Evolutionary conservation across 37 sponge, comb jelly and placozoan species (phyloP), one percentile per base, ranked within the genome.

Genomic region (Amphimedon queenslandica): DNA sequence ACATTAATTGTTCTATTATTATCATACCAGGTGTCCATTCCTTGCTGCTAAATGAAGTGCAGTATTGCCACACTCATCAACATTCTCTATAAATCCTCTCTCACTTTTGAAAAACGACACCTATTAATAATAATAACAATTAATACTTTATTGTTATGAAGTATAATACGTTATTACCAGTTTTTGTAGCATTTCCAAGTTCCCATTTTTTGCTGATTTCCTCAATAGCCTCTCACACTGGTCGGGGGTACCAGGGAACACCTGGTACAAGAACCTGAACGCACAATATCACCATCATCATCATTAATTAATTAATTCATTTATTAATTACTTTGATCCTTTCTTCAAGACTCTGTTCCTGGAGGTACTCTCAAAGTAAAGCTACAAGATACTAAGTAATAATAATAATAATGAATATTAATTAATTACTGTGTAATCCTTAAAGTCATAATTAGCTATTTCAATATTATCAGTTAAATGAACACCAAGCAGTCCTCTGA

Each of bases 331-430:
- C 81, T 55, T 70, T 1, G 86, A 43, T 3, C 89, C 89, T 34
- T 69, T 86, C 72, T 84, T 84, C 27, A 93, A 66, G 23, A 81
- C 70, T 39, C 70, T 88, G 58, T 93, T 93, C n/a, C 93, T 63
- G 33, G 93, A 93, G 11, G 81, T 24, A 51, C 93, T 93, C 42
- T 93, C 93, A 84, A 85, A 92, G 82, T 64, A 87, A 25, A 87
- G 37, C 88, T 87, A 27, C 40, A 77, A 2, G 37, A 47, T 38
- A 13, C 24, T 3, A 47, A 47, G 8, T 47, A 47, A 13, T 47
- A 69, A 69, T 29, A 25, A 63, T 31, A 63, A 31, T 21, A 63
- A 63, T 31, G n/a, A 8, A 47, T 47, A 47, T 47, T 18, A 8
- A 47, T 47, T 18, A 18, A 47, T 23, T 63, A 63, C 29, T 23